Conservation (phyloP, 2,113 vertebrate species). For the Microtus montanus region DNA sequence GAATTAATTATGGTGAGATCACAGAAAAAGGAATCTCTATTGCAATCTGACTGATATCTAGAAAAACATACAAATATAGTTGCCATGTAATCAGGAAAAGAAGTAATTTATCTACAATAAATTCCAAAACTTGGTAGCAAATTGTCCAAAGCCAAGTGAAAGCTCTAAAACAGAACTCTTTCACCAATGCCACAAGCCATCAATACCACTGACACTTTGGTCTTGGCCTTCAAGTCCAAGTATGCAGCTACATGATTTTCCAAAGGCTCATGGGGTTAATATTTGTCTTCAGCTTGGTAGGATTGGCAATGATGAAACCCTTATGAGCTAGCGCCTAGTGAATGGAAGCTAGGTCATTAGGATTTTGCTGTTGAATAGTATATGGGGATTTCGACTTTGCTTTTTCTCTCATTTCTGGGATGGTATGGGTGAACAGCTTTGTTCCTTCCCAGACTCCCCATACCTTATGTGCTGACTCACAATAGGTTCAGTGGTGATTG, state of each 20-base stretch:
- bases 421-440: not conserved
- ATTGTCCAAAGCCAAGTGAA: not conserved
- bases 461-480: not conserved
- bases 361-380: not conserved
- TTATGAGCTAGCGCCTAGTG: too few species aligned
- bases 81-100: fast-evolving
- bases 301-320: not conserved
- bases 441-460: not conserved
- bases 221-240: not conserved
- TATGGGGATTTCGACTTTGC: too few species aligned
- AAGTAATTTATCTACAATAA: not conserved
- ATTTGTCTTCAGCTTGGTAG: not conserved
- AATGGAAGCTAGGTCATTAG: not conserved
- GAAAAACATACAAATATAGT: not conserved
- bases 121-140: not conserved
- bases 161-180: not conserved
- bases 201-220: not conserved
- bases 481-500: not conserved
- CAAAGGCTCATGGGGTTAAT: not conserved
- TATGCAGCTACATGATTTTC: not conserved
- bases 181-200: not conserved
- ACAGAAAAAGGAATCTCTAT: not conserved
- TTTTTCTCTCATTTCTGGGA: not conserved
- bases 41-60: not conserved
- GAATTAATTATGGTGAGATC: not conserved